Evolutionary conservation across 2,797 vertebrate genomes (phyloP), one percentile per base, ranked within the genome.

Genomic region (Phrynocephalus vlangalii): DNA sequence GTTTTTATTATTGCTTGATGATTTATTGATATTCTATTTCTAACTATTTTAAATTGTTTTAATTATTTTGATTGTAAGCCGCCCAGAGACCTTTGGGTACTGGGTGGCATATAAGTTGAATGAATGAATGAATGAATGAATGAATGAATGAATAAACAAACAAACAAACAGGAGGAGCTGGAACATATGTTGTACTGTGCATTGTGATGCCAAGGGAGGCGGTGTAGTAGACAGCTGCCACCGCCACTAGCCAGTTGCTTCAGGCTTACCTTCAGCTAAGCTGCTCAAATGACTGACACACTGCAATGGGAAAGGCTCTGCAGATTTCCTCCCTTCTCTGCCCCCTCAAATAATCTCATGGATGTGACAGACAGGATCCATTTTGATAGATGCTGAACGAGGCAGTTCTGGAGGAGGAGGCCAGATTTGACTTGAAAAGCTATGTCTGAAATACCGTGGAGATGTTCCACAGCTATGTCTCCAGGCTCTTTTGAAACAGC

Each of bases 221-320:
- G 91, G 92, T 78, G 91, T 90, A 90, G 92, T 91, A 95, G 93
- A 94, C 95, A 95, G 95, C 95, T 95, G 94, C 91, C 91, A 93
- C 91, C 91, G 80, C 83, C 90, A 91, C 85, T 94, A 93, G 91
- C 93, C 8, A 7, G 89, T 91, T 93, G 86, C 93, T 93, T 92
- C 90, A 88, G 84, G 93, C 93, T 97, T 97, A 97, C 91, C 96
- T 91, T 89, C 87, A 67, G 94, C 96, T 97, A 98, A 98, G 97
- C 97, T 94, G 96, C 97, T 98, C 95, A 95, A 95, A 92, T 95
- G 93, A 83, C 70, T 94, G 93, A 95, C 93, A 85, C 90, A 89
- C 93, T 89, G 86, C 86, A 72, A 2, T 18, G 91, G 91, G 95
- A 92, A 95, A 66, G 91, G 93, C 89, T 93, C 13, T 0, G 72